Percentiles rank a stretch among this genome's conserved stretches.
Evolutionary conservation across 2,113 vertebrate species (phyloP).

Genomic region (Forbesichthys agassizii): DNA sequence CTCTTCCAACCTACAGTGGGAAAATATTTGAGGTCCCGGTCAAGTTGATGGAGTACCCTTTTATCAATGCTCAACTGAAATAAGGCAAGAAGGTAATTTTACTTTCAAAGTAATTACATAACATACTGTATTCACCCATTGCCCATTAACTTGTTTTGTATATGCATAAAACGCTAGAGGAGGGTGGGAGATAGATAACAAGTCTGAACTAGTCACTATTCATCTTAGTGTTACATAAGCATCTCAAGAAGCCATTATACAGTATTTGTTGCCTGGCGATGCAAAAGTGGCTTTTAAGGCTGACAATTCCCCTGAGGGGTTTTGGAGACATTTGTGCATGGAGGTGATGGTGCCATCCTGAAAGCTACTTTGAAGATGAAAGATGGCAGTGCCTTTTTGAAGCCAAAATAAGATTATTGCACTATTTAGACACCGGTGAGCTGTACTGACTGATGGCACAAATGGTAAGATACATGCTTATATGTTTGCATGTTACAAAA

Average conservation of each 20-base stretch:
- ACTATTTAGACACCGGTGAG: neutral
- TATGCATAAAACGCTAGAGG: slow-evolving; percentile 1
- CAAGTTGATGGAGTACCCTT: no score
- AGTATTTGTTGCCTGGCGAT: slow-evolving; percentile 3
- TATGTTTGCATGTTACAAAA: no score
- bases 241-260: slow-evolving; percentile 24
- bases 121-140: neutral
- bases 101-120: no score
- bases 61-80: no score
- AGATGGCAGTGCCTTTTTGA: neutral
- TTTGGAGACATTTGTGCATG: neutral
- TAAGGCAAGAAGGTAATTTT: no score
- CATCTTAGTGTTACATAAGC: slow-evolving; percentile 44
- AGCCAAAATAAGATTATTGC: neutral
- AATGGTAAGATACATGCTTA: no score
- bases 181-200: slow-evolving; percentile 10
- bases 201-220: slow-evolving; percentile 31
- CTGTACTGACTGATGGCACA: neutral
- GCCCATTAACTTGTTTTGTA: neutral
- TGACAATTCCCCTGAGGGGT: neutral
- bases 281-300: slow-evolving; percentile 2
- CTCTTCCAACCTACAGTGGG: no score
- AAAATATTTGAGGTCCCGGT: no score
- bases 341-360: neutral
- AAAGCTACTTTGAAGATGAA: neutral